Conservation (phyloP, 2,888 invertebrate genomes). For the Lampropteryx suffumata region DNA sequence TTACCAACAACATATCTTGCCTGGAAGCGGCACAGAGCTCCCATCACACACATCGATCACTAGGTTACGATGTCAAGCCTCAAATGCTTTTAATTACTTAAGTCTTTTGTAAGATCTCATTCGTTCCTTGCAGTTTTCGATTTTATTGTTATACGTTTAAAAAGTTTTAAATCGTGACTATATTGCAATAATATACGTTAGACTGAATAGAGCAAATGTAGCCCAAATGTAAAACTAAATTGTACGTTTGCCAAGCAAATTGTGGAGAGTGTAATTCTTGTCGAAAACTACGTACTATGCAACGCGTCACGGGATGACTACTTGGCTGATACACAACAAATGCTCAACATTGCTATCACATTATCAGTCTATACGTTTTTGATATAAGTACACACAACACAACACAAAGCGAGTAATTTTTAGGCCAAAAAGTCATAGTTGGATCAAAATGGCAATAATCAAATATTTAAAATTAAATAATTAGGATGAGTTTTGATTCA, state of each 20-base stretch:
- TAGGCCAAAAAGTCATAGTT: too few relatives aligned
- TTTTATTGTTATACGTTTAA: too few relatives aligned
- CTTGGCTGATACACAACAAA: slow-evolving; percentile 3
- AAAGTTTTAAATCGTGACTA: not conserved
- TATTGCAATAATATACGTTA: slow-evolving; percentile 1
- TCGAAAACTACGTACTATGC: slow-evolving; percentile 9
- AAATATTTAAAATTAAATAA: too few relatives aligned
- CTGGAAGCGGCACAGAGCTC: slow-evolving; percentile 74
- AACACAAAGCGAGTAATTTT: too few relatives aligned
- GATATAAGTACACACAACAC: too few relatives aligned
- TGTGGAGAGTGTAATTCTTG: slow-evolving; percentile 9
- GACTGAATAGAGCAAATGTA: slow-evolving; percentile 6
- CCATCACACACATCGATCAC: slow-evolving; percentile 73
- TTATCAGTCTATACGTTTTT: too few relatives aligned
- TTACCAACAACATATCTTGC: slow-evolving; percentile 76
- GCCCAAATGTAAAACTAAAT: slow-evolving; percentile 4
- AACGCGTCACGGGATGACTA: slow-evolving; percentile 18
- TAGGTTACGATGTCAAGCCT: not conserved
- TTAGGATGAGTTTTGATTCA: too few relatives aligned
- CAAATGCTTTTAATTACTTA: too few relatives aligned
- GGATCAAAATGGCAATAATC: too few relatives aligned
- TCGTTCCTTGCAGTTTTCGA: too few relatives aligned
- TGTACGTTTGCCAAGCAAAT: slow-evolving; percentile 17
- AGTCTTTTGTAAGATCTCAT: too few relatives aligned
- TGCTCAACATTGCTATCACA: not conserved